Conservation (phyloP, 2,113 vertebrate genomes). For the Oriolus oriolus region DNA sequence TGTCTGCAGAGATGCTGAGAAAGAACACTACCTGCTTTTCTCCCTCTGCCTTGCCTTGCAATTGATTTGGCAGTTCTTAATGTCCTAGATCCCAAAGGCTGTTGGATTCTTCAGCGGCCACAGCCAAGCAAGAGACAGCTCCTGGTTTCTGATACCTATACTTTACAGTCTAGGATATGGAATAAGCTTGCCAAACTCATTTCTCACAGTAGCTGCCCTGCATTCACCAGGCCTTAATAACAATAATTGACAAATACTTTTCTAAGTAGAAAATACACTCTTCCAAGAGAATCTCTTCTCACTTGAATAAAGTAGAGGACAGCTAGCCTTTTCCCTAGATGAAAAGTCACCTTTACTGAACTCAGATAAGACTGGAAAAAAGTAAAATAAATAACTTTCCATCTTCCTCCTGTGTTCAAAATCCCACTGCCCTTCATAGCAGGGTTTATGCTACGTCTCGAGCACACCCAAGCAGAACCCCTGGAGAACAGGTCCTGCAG, state of each 20-base stretch:
- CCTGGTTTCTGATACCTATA: neutral
- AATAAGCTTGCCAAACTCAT: slow-evolving; percentile 34
- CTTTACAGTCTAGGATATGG: neutral
- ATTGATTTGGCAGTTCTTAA: neutral
- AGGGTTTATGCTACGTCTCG: neutral
- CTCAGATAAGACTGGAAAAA: neutral
- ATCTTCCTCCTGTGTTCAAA: neutral
- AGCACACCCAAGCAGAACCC: neutral
- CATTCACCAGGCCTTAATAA: slow-evolving; percentile 19
- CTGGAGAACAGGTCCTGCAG: neutral
- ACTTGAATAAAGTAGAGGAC: neutral
- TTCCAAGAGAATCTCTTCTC: slow-evolving; percentile 19
- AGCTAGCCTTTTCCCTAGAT: neutral
- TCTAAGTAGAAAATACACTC: neutral
- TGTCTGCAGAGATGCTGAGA: neutral
- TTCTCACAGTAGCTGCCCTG: slow-evolving; percentile 31
- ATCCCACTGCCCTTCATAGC: neutral
- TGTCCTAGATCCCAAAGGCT: neutral
- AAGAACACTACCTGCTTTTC: neutral
- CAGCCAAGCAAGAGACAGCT: neutral
- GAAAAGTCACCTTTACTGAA: neutral
- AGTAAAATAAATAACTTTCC: neutral
- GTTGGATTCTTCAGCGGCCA: neutral
- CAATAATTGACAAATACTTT: neutral
- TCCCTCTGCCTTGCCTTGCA: neutral